Conservation (phyloP, 2,888 invertebrate species). For the Acheta domesticus region DNA sequence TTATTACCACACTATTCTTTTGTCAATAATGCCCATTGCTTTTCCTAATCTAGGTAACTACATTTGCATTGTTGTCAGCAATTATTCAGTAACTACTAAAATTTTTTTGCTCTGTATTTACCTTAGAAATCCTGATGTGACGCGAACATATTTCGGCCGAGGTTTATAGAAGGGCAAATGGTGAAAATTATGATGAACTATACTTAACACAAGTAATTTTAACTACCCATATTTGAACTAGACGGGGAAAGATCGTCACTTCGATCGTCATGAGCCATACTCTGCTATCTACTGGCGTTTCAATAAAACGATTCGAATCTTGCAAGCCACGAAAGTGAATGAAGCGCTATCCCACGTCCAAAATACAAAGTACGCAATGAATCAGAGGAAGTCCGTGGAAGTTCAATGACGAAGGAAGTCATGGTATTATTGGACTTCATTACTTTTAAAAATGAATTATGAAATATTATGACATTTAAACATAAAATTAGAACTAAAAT, state of each 20-base stretch:
- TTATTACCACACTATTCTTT: background rate
- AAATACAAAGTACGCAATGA: background rate
- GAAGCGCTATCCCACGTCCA: background rate
- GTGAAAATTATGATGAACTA: background rate
- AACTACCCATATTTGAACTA: background rate
- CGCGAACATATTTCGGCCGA: background rate
- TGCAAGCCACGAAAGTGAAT: background rate
- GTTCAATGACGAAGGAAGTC: constrained; percentile 3
- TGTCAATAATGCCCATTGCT: background rate
- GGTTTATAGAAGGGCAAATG: background rate
- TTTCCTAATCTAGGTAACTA: background rate
- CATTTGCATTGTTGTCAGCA: background rate
- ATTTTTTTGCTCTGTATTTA: background rate
- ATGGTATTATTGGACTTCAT: background rate
- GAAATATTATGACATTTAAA: too few relatives aligned
- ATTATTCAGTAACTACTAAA: background rate
- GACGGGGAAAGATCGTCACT: constrained; percentile 18
- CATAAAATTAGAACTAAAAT: too few relatives aligned
- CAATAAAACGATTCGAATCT: background rate
- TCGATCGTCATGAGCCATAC: background rate
- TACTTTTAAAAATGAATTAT: background rate
- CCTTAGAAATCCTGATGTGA: background rate
- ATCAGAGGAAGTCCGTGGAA: constrained; percentile 18
- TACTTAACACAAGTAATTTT: background rate
- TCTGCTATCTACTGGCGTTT: background rate